Evolutionary conservation across 2,888 invertebrate genomes (phyloP), one percentile per base, ranked within the genome.

Genomic region (Dysmachus trigonus): DNA sequence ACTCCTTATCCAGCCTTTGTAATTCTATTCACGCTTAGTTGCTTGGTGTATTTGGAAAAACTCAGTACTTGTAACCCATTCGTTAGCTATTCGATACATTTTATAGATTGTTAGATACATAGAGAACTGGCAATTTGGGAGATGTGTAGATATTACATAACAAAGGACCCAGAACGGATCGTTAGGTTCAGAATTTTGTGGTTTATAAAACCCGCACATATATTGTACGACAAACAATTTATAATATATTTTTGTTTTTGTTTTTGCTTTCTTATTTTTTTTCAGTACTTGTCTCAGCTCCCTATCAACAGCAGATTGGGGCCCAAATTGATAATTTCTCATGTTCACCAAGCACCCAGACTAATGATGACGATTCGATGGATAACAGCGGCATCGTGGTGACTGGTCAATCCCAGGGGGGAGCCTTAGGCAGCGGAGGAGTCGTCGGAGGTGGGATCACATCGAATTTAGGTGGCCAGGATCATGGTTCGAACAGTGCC

Each of bases 341-440:
- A 3, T 87, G 85, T 51, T 87, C 87, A 2, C 87, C 87, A 4
- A 86, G 81, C 13, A 81, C 81, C 1, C 86, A 86, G 77, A 77
- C 31, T 4, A 86, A 81, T 22, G 91, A 92, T 13, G 91, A 91
- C 18, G 91, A 92, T 33, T 91, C 91, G 0, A 90, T 92, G 90
- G 92, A 92, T 87, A 91, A 91, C 41, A 90, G 89, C 84, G 90
- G 90, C 88, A 89, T 90, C 7, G 51, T 51, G 13, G 31, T 31
- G 7, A 38, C 35, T 18, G 27, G 2, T 27, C 62, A 62, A 27
- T 8, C 18, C 13, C 62, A 22, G 1, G 51, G 51, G 2, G 51
- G 51, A 0, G 22, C 6, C 2, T 7, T 18, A 10, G 62, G 62
- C 0, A 18, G 3, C 7, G 53, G 53, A 27, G 22, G 18, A 8